phyloP scores from a whole-genome alignment of 2,113 vertebrate genomes.

The Cricetomys ansorgei region DNA sequence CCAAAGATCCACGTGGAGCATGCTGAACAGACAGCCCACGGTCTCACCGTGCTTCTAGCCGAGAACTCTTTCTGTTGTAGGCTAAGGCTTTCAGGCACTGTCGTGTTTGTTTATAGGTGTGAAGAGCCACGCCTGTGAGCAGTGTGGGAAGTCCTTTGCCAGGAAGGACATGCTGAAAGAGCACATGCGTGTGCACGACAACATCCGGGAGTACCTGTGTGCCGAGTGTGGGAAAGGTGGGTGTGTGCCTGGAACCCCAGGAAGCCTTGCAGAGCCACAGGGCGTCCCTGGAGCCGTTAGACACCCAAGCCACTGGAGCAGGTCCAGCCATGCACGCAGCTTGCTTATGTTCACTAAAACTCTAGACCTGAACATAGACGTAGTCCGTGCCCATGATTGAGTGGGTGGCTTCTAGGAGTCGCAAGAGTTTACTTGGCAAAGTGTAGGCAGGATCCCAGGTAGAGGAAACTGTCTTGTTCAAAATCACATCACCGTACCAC shows the following conservation, averaged over 20 bases:
- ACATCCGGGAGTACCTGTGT: slow-evolving; percentile 98
- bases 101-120: slow-evolving; percentile 89
- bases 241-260: neutral
- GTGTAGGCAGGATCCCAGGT: neutral
- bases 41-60: neutral
- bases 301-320: neutral
- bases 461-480: neutral
- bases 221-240: slow-evolving; percentile 99
- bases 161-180: slow-evolving; percentile 99
- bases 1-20: rapidly evolving
- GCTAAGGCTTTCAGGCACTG: neutral
- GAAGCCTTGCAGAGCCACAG: too few relatives aligned
- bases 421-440: neutral
- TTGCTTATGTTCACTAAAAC: neutral
- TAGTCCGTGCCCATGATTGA: neutral
- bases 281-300: neutral
- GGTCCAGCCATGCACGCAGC: neutral
- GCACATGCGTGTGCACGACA: slow-evolving; percentile 98
- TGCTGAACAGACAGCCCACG: neutral
- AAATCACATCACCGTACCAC: neutral
- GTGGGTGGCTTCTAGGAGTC: neutral
- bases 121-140: slow-evolving; percentile 98
- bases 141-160: slow-evolving; percentile 97
- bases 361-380: neutral
- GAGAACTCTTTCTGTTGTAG: neutral